These are phyloP conservation scores for Lingula anatina DNA, from an alignment of 2,888 invertebrate genomes.

Conservation along the genomic window DNA sequence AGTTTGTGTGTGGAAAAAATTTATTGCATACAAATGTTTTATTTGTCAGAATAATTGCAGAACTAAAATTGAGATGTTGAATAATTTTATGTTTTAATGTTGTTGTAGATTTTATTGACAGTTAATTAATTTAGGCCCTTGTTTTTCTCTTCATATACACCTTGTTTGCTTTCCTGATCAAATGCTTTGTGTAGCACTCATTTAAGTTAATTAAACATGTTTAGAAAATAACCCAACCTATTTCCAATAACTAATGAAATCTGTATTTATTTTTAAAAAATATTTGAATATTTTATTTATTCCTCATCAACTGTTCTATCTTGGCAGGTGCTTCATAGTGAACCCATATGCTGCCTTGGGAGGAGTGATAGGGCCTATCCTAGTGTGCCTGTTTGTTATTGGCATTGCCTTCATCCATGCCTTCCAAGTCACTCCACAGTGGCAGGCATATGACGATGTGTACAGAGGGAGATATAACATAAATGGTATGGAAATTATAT, in stretches of 20 bases:
- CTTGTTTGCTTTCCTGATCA: background rate
- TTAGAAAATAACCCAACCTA: too few relatives aligned
- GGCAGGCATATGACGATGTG: conserved; percentile 48
- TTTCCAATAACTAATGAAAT: too few relatives aligned
- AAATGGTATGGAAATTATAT: conserved; percentile 24
- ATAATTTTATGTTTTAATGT: background rate
- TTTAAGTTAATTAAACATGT: too few relatives aligned
- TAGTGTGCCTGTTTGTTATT: conserved; percentile 34
- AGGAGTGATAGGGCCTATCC: conserved; percentile 35
- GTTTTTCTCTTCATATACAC: background rate
- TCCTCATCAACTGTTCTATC: too few relatives aligned
- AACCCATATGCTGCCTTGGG: conserved; percentile 39
- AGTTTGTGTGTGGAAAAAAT: conserved; percentile 12
- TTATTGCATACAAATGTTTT: background rate
- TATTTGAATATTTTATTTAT: background rate
- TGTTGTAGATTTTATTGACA: background rate
- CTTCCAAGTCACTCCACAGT: conserved; percentile 42
- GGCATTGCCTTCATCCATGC: conserved; percentile 42
- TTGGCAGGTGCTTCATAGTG: conserved; percentile 43
- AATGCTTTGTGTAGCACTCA: too few relatives aligned
- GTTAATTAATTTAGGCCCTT: background rate
- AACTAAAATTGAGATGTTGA: too few relatives aligned
- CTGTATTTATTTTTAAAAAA: background rate
- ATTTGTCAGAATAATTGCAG: too few relatives aligned
- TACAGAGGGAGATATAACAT: conserved; percentile 42